Base-by-base conservation (phyloP, 1,140 invertebrate genomes). In the Bombus waltoni region DNA sequence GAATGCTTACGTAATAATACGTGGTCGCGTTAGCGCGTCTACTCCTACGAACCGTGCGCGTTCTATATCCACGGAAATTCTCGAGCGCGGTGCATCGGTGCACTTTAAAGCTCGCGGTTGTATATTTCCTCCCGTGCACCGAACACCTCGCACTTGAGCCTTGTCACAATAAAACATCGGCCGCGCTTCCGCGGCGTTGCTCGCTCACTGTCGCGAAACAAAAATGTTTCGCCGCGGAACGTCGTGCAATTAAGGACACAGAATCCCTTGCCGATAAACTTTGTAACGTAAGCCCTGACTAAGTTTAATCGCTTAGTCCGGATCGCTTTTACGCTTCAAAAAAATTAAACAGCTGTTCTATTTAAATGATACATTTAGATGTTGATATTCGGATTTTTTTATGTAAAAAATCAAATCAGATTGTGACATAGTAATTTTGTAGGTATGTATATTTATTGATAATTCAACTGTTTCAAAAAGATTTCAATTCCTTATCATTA, bases 31-130 rank as follows among this genome's bases (percentile, higher is more conserved):
- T 87, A 40, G 40, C 44, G 35, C 71, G 87, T 88, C 81, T 88
- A 87, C 81, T 68, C 53, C 81, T 76, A 75, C 75, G 74, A 81
- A 35, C n/a, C 72, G 35, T 38, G 44, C 44, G 74, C 72, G 74
- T 91, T 90, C 87, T 83, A 85, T 93, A 89, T 91, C 85, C 75
- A 66, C 44, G 83, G 84, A 89, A 86, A 88, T 87, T 84, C 83
- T 88, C 71, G 53, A 59, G 40, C 68, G 35, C 81, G 78, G 70
- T 44, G 68, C 79, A 86, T 86, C 84, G 79, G 40, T 75, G 83
- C 90, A 91, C 76, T 86, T 76, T 88, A 66, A 87, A 87, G 79
- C n/a, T 47, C 81, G 75, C 72, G 77, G 68, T 84, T 79, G 87
- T 71, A 65, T 81, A 79, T 70, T 81, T 44, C 28, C 57, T 65